phyloP scores from a whole-genome alignment of 2,113 vertebrate species.

The Bufo bufo region DNA sequence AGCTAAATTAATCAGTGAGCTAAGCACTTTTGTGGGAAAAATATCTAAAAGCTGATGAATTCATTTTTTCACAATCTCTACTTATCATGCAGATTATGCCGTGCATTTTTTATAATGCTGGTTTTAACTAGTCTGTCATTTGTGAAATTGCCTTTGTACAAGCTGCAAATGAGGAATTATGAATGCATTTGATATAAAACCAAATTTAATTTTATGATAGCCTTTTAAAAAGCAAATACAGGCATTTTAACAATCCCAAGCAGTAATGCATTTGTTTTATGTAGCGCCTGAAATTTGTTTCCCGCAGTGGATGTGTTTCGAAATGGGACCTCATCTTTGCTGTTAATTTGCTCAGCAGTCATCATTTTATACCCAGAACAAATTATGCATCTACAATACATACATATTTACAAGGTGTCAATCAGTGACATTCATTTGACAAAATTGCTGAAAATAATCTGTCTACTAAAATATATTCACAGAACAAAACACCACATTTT shows the following conservation, averaged over 20 bases:
- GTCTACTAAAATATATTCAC: background rate
- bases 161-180: constrained; percentile 10
- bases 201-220: constrained; percentile 48
- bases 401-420: background rate
- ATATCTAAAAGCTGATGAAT: constrained; percentile 46
- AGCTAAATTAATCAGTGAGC: constrained; percentile 45
- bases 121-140: constrained; percentile 43
- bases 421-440: background rate
- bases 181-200: constrained; percentile 28
- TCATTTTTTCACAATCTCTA: constrained; percentile 44
- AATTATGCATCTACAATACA: constrained; percentile 21
- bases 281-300: constrained; percentile 53
- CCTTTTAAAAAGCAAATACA: constrained; percentile 47
- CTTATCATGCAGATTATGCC: constrained; percentile 49
- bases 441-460: background rate
- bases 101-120: constrained; percentile 48
- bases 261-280: constrained; percentile 44
- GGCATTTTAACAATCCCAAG: constrained; percentile 30
- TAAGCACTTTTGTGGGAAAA: constrained; percentile 46
- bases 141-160: constrained; percentile 50
- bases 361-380: constrained; percentile 16
- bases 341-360: constrained; percentile 56
- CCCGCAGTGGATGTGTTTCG: constrained; percentile 53
- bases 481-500: background rate
- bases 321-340: constrained; percentile 55